phyloP scores from a whole-genome alignment of 1,140 invertebrate genomes.

The fruit fly (Drosophila melanogaster) region Release_6_plus_ISO1_MT NC_004354.4:11615501-11616000 shows the following conservation, averaged over 20 bases:
- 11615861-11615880: not conserved
- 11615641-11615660: conserved; percentile 59
- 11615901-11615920: not conserved
- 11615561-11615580: conserved; percentile 74
- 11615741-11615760: conserved; percentile 62
- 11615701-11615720: conserved; percentile 69
- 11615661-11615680: conserved; percentile 70
- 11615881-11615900: not conserved
- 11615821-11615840: conserved; percentile 37
- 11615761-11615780: not conserved
- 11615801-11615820: conserved; percentile 29
- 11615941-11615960: too few species aligned
- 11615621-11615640: conserved; percentile 70
- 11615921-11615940: not conserved
- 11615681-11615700: conserved; percentile 69
- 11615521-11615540: conserved; percentile 54
- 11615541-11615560: conserved; percentile 62
- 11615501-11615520: conserved; percentile 11
- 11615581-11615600: conserved; percentile 38
- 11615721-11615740: conserved; percentile 66
- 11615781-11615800: not conserved
- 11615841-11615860: not conserved
- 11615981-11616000: too few species aligned
- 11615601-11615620: conserved; percentile 63
- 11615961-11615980: too few species aligned